These are phyloP conservation scores for Dromas ardeola DNA, from an alignment of 2,113 vertebrate species.

Conservation along the genomic window DNA sequence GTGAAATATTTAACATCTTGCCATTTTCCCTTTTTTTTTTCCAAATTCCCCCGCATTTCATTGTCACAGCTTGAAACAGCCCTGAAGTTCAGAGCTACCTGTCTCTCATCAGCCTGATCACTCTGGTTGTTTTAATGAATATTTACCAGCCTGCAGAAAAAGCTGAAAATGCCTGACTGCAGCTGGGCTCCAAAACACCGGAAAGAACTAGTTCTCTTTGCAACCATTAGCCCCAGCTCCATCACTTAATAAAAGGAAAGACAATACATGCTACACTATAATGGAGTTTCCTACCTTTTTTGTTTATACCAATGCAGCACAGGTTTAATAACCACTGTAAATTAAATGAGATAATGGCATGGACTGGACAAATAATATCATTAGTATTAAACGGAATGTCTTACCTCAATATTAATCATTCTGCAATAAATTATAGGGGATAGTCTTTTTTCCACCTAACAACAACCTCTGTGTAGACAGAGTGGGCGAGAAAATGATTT, in stretches of 20 bases:
- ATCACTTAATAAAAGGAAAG: constrained; percentile 19
- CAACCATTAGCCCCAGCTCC: not conserved
- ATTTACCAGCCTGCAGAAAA: constrained; percentile 49
- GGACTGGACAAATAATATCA: not conserved
- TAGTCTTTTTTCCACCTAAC: not conserved
- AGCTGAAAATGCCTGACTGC: not conserved
- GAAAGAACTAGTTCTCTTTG: not conserved
- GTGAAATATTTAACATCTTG: not conserved
- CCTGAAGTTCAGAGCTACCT: constrained; percentile 1
- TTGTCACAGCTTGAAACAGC: not conserved
- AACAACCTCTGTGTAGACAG: not conserved
- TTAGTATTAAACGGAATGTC: not conserved
- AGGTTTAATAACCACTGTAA: constrained; percentile 39
- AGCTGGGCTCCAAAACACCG: not conserved
- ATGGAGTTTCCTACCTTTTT: constrained; percentile 43
- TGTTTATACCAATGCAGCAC: not conserved
- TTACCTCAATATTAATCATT: not conserved
- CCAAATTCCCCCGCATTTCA: not conserved
- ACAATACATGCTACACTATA: not conserved
- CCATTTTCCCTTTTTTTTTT: not conserved
- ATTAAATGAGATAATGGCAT: constrained; percentile 40
- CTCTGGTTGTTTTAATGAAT: constrained; percentile 11
- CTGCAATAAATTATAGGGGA: not conserved
- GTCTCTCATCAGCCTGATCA: not conserved
- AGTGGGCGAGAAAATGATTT: not conserved